A percentile compares a stretch with the other conserved stretches of the same genome.
Conservation (phyloP, 1,140 invertebrate genomes). For the Piezodorus guildinii region DNA sequence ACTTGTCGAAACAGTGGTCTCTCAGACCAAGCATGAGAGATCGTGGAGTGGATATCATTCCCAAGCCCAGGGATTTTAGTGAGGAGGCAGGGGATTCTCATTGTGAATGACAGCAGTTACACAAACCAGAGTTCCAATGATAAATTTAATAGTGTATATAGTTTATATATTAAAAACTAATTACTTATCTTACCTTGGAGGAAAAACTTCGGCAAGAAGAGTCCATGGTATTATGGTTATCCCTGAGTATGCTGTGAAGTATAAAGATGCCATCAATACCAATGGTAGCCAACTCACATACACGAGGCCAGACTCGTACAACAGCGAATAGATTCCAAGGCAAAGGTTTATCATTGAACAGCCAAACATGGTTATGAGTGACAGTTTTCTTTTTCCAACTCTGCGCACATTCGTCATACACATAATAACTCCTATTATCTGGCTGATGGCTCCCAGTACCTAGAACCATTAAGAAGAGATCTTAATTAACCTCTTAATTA, state of each 20-base stretch:
- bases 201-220: slow-evolving; percentile 31
- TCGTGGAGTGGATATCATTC: too few species aligned
- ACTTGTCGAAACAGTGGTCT: too few species aligned
- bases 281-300: slow-evolving; percentile 25
- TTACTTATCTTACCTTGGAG: slow-evolving; percentile 26
- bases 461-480: slow-evolving; percentile 7
- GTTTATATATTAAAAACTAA: too few species aligned
- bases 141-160: too few species aligned
- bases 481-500: too few species aligned
- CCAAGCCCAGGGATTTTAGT: too few species aligned
- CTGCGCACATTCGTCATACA: slow-evolving; percentile 25
- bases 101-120: too few species aligned
- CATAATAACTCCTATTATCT: slow-evolving; percentile 19
- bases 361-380: slow-evolving; percentile 31
- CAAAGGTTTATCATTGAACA: slow-evolving; percentile 25
- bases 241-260: slow-evolving; percentile 27
- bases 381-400: slow-evolving; percentile 35
- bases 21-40: too few species aligned
- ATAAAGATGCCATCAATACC: slow-evolving; percentile 25
- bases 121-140: too few species aligned
- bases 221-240: slow-evolving; percentile 30
- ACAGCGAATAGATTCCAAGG: slow-evolving; percentile 25
- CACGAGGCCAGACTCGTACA: neutral
- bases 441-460: slow-evolving; percentile 22
- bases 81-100: too few species aligned